These are phyloP conservation scores for Pseudomugil tenellus DNA, from an alignment of 2,797 vertebrate species.

Conservation along the genomic window DNA sequence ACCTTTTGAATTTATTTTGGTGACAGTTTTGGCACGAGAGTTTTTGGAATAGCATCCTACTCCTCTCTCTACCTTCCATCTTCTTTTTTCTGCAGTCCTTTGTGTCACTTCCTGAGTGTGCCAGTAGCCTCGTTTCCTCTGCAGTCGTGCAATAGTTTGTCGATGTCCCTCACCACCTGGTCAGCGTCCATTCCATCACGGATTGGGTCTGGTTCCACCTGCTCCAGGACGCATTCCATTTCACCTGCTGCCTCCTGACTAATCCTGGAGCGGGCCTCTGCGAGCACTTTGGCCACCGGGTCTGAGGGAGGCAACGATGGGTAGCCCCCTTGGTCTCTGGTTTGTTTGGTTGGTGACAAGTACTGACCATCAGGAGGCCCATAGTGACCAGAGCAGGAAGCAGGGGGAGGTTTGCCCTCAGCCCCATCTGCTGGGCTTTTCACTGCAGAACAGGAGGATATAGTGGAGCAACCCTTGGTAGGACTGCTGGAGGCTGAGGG, in stretches of 20 bases:
- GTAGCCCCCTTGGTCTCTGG: slow-evolving; percentile 86
- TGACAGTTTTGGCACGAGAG: slow-evolving; percentile 72
- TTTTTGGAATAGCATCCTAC: slow-evolving; percentile 59
- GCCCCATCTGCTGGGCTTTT: slow-evolving; percentile 94
- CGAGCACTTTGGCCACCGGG: slow-evolving; percentile 95
- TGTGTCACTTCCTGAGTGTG: slow-evolving; percentile 91
- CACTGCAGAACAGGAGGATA: slow-evolving; percentile 89
- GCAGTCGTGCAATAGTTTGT: slow-evolving; percentile 99
- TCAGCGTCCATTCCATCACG: slow-evolving; percentile 93
- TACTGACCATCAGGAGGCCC: slow-evolving; percentile 93
- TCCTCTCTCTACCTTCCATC: slow-evolving; percentile 57
- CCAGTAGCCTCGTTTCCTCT: slow-evolving; percentile 91
- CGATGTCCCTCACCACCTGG: slow-evolving; percentile 98
- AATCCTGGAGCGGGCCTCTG: slow-evolving; percentile 92
- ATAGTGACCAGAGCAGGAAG: slow-evolving; percentile 86
- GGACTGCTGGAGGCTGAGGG: slow-evolving; percentile 96
- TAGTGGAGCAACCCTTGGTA: slow-evolving; percentile 91
- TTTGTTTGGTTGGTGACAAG: slow-evolving; percentile 94
- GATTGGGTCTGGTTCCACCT: slow-evolving; percentile 80
- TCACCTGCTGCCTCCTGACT: slow-evolving; percentile 91
- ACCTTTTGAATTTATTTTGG: slow-evolving; percentile 72
- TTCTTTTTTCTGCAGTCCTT: slow-evolving; percentile 28
- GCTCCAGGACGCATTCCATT: slow-evolving; percentile 92
- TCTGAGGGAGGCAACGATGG: slow-evolving; percentile 87
- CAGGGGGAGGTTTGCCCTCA: slow-evolving; percentile 87